These are phyloP conservation scores for Malurus melanocephalus DNA, from an alignment of 2,113 vertebrate species.

Conservation along the genomic window DNA sequence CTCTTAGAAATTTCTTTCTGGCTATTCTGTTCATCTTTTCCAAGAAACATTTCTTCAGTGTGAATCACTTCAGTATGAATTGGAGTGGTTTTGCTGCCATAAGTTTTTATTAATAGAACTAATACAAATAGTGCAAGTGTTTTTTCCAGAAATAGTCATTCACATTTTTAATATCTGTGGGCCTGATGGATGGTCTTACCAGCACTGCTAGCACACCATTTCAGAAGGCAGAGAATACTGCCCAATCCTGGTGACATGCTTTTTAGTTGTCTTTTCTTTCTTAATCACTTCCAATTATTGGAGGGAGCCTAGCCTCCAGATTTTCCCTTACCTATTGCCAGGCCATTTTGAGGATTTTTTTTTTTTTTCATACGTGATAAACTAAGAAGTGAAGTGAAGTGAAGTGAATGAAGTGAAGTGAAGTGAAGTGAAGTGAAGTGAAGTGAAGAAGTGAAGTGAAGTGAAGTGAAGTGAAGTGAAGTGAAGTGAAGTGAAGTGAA, in stretches of 20 bases:
- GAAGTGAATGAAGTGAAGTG: background rate
- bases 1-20: conserved; percentile 53
- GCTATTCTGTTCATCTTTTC: conserved; percentile 41
- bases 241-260: background rate
- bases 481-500: too few relatives aligned
- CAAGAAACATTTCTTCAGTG: conserved; percentile 32
- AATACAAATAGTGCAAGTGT: conserved; percentile 9
- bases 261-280: background rate
- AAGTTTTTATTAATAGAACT: conserved; percentile 28
- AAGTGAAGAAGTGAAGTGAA: too few relatives aligned
- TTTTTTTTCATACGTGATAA: background rate
- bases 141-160: conserved; percentile 25
- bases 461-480: background rate
- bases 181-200: background rate
- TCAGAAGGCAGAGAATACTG: background rate
- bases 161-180: background rate
- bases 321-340: background rate
- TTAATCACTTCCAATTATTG: background rate
- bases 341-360: background rate
- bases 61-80: background rate
- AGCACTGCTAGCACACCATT: background rate
- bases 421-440: too few relatives aligned
- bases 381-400: background rate
- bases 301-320: background rate
- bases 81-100: background rate